A percentile compares a stretch with the other conserved stretches of the same genome.
These are phyloP conservation scores for Danaus plexippus DNA, from an alignment of 1,140 invertebrate genomes.

Conservation along the genomic window DNA sequence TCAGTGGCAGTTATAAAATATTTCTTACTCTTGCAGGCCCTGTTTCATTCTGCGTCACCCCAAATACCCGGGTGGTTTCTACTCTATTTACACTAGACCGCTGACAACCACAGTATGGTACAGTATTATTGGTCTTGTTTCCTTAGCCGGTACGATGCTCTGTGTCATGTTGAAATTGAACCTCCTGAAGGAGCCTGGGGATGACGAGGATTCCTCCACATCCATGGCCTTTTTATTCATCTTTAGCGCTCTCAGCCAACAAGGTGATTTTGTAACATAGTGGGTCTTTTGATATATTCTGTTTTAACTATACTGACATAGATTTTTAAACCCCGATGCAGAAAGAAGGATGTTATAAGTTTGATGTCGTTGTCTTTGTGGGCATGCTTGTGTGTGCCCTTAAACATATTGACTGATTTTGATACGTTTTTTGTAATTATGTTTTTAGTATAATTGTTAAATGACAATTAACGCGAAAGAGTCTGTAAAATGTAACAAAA, in stretches of 20 bases:
- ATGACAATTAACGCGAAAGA: too few relatives aligned
- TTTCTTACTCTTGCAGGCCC: slow-evolving; percentile 50
- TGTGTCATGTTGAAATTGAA: slow-evolving; percentile 38
- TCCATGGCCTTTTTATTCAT: slow-evolving; percentile 52
- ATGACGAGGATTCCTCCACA: slow-evolving; percentile 32
- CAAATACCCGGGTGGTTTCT: slow-evolving; percentile 69
- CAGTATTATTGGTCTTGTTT: slow-evolving; percentile 48
- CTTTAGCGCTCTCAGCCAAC: slow-evolving; percentile 56
- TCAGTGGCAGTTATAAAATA: too few relatives aligned
- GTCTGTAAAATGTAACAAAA: too few relatives aligned
- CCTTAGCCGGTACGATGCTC: slow-evolving; percentile 21
- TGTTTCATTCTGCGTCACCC: slow-evolving; percentile 78
- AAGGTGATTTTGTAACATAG: slow-evolving; percentile 52
- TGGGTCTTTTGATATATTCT: too few relatives aligned
- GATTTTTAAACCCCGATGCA: too few relatives aligned
- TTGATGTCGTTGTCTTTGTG: too few relatives aligned
- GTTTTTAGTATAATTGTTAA: too few relatives aligned
- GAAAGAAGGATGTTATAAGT: too few relatives aligned
- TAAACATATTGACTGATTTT: too few relatives aligned
- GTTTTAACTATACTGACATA: too few relatives aligned
- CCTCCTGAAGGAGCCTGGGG: slow-evolving; percentile 15
- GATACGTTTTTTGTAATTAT: too few relatives aligned
- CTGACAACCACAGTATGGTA: slow-evolving; percentile 73
- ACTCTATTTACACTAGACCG: slow-evolving; percentile 74
- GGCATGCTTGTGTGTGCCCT: too few relatives aligned